Percentiles rank a stretch among this genome's conserved stretches.
phyloP scores from a whole-genome alignment of 1,140 invertebrate genomes.

The Drosophila athabasca region DNA sequence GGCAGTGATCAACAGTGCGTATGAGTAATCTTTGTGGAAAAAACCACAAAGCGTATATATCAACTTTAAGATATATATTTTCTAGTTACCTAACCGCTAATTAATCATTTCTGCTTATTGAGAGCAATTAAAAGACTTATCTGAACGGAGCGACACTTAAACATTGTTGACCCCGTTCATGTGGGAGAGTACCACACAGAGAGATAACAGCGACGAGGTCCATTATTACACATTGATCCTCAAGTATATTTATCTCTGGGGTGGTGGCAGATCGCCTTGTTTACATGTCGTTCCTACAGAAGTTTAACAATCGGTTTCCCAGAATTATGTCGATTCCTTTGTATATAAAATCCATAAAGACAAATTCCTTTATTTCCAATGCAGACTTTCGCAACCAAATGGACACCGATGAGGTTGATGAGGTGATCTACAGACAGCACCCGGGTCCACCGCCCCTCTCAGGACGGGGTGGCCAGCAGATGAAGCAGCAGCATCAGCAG shows the following conservation, averaged over 20 bases:
- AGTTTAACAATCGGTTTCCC: too few relatives aligned
- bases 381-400: constrained; percentile 78
- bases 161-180: constrained; percentile 4
- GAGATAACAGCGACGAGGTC: background rate
- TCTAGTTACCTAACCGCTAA: background rate
- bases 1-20: constrained; percentile 93
- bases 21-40: constrained; percentile 25
- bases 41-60: too few relatives aligned
- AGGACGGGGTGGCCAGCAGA: constrained; percentile 47
- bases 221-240: background rate
- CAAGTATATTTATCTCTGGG: background rate
- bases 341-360: too few relatives aligned
- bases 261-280: too few relatives aligned
- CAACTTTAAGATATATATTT: background rate
- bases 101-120: background rate
- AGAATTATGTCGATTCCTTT: too few relatives aligned
- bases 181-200: background rate
- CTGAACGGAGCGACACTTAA: background rate
- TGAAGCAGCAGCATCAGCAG: constrained; percentile 36
- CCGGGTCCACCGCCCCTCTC: constrained; percentile 13
- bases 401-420: constrained; percentile 75
- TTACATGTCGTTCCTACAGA: too few relatives aligned
- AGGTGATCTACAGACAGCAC: constrained; percentile 74
- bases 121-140: background rate
- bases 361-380: background rate